A percentile compares a stretch with the other conserved stretches of the same genome.
Evolutionary conservation across 2,888 invertebrate genomes (phyloP).

Genomic region (Cryptosula pallasiana): DNA sequence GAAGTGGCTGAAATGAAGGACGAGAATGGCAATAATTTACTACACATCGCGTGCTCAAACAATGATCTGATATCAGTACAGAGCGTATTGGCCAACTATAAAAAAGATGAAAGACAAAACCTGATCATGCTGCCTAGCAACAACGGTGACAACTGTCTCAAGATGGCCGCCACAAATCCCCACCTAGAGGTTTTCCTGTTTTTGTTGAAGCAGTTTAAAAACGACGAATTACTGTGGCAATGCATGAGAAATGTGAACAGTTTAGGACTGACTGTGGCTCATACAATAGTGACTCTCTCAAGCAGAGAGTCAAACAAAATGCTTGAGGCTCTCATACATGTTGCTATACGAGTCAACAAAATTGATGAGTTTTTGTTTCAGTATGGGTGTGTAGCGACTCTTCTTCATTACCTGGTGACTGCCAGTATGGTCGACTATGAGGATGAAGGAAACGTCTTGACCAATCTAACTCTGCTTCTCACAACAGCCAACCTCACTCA

Average conservation of each 20-base stretch:
- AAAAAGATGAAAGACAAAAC: background rate
- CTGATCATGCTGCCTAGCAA: background rate
- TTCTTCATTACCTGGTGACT: background rate
- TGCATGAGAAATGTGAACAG: background rate
- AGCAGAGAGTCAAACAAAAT: background rate
- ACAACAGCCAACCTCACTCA: background rate
- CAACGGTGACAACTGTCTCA: background rate
- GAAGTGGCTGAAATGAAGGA: background rate
- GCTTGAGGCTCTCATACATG: background rate
- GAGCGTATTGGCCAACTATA: conserved; percentile 6
- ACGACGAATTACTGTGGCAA: background rate
- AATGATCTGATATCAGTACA: background rate
- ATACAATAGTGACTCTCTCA: background rate
- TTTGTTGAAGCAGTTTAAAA: background rate
- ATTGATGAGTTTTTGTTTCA: conserved; percentile 8
- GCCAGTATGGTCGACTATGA: background rate
- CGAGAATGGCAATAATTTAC: background rate
- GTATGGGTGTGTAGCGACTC: background rate
- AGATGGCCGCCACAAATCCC: background rate
- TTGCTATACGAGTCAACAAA: background rate
- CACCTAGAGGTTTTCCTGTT: background rate
- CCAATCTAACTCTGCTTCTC: background rate
- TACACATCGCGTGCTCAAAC: background rate
- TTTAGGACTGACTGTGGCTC: background rate
- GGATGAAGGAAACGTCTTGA: background rate